Percentiles rank a stretch among this genome's conserved stretches.
These are phyloP conservation scores for Phaonia tiefii DNA, from an alignment of 2,888 invertebrate genomes.

Conservation along the genomic window DNA sequence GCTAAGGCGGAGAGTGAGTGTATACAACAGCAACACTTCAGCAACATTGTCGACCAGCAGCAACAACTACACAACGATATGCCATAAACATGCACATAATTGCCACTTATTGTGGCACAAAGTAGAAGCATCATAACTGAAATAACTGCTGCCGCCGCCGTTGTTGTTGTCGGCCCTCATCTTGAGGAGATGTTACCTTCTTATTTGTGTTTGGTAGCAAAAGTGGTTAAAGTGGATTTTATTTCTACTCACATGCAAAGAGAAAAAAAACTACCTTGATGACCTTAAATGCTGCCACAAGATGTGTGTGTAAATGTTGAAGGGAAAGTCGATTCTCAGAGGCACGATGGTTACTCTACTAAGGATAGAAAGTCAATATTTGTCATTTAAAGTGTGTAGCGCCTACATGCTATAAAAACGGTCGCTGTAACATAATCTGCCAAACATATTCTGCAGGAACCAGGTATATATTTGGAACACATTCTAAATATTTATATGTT, in stretches of 20 bases:
- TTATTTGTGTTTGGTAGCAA: conserved; percentile 36
- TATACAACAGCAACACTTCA: neutral
- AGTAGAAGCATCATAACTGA: conserved; percentile 49
- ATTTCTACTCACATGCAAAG: conserved; percentile 54
- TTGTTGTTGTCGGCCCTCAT: neutral
- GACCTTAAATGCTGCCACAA: conserved; percentile 57
- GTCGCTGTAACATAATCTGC: no score
- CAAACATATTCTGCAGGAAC: no score
- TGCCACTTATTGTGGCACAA: conserved; percentile 59
- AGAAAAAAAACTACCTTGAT: conserved; percentile 40
- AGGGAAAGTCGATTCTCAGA: neutral
- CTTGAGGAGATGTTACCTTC: no score
- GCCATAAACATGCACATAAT: conserved; percentile 62
- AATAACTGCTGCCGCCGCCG: conserved; percentile 13
- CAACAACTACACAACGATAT: conserved; percentile 4
- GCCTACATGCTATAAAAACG: no score
- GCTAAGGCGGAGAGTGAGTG: neutral
- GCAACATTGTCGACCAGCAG: neutral
- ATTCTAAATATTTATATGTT: no score
- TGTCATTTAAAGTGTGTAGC: no score
- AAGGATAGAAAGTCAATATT: no score
- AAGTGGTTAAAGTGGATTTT: conserved; percentile 60
- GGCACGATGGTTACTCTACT: neutral
- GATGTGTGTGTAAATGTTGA: neutral
- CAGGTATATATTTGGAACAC: no score